These are phyloP conservation scores for Hyposmocoma kahamanoa DNA, from an alignment of 1,140 invertebrate species.

Conservation along the genomic window DNA sequence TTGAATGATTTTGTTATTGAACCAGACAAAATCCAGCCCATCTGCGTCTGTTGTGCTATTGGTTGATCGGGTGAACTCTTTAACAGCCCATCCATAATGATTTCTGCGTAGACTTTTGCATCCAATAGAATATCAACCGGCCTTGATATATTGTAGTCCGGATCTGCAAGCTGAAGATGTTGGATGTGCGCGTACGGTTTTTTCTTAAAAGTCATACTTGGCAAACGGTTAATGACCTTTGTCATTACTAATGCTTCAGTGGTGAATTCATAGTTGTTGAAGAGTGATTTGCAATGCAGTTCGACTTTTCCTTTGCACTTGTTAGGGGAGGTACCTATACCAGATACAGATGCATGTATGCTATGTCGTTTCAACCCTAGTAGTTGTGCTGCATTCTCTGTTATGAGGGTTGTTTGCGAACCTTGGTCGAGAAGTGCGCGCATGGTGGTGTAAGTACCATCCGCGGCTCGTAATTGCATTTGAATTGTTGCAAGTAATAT, in stretches of 20 bases:
- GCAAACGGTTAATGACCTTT: background rate
- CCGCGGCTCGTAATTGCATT: background rate
- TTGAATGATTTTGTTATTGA: background rate
- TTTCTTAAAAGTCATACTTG: background rate
- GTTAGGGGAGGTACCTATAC: background rate
- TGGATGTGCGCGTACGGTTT: background rate
- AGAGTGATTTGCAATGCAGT: background rate
- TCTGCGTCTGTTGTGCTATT: constrained; percentile 20
- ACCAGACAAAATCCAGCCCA: constrained; percentile 25
- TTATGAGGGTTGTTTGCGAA: background rate
- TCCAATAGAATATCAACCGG: constrained; percentile 2
- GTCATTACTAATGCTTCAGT: background rate
- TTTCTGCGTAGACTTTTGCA: background rate
- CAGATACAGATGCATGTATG: background rate
- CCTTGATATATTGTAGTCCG: background rate
- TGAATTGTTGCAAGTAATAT: background rate
- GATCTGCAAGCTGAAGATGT: background rate
- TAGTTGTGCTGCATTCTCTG: background rate
- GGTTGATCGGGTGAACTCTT: background rate
- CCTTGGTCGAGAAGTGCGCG: background rate
- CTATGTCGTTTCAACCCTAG: background rate
- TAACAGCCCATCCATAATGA: background rate
- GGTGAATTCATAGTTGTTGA: background rate
- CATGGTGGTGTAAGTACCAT: background rate
- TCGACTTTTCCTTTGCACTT: background rate